Evolutionary conservation across 2,888 invertebrate species (phyloP), one percentile per base, ranked within the genome.

Genomic region (Lasioglossum malachurum): DNA sequence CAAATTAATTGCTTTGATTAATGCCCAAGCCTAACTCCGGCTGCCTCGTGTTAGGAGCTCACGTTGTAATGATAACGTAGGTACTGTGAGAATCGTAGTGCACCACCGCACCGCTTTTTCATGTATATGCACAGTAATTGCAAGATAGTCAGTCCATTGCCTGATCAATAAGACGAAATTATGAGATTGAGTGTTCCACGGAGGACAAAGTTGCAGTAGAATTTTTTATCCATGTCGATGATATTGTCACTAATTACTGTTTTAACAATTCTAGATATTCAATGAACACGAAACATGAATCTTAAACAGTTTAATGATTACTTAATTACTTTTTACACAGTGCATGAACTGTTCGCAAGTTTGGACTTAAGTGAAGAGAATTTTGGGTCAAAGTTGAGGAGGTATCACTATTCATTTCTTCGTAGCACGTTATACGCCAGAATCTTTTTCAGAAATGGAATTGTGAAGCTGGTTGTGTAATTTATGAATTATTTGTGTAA

Each of bases 271-370:
- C 49, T 27, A 35, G 27, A 75, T 35, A 27, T n/a, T 35, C 72
- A 89, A 73, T 81, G 41, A 88, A 92, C 87, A 85, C 87, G 74
- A 90, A 86, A 84, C 88, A 83, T 88, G 86, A 78, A 87, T 87
- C 87, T 31, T 86, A 49, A 72, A 84, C 41, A 31, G 75, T 78
- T 84, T 72, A 35, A 88, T 80, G 83, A 88, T 81, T 53, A n/a
- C n/a, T 60, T 83, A 74, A 86, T 89, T 86, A 86, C 92, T 57
- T 92, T 93, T 91, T 92, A 89, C 87, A 91, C 92, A 94, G 93
- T 93, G 93, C 91, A 94, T 92, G 92, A 92, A 90, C 91, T 94
- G 90, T 88, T 93, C 86, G 87, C 94, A 87, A 92, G 92, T 92
- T 90, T 93, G 93, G 91, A 93, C 90, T 92, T 93, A 86, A 84